Evolutionary conservation across 2,797 vertebrate species (phyloP).

Genomic region (Heterohyrax brucei): DNA sequence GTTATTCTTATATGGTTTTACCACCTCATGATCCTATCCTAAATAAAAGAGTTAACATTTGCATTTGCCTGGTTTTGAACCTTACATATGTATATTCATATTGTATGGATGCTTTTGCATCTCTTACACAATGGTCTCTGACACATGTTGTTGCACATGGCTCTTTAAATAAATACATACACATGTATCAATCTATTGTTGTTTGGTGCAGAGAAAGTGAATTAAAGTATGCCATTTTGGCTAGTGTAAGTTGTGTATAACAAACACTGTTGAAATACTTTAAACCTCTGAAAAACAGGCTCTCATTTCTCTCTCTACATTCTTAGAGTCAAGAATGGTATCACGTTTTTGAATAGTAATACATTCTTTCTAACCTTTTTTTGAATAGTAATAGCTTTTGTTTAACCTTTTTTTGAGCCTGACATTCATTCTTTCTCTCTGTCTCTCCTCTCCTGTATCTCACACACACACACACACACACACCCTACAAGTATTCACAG

Average conservation of each 20-base stretch:
- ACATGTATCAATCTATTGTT: neutral
- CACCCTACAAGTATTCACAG: too few species aligned
- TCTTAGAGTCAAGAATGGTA: neutral
- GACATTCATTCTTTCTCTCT: too few species aligned
- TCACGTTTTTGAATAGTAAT: neutral
- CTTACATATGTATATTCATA: neutral
- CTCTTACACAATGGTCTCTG: conserved; percentile 13
- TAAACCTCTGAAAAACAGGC: neutral
- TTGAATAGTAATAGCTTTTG: too few species aligned
- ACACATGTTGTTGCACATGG: neutral
- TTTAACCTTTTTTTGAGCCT: too few species aligned
- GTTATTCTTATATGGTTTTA: neutral
- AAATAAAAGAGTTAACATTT: conserved; percentile 21
- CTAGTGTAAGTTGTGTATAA: neutral
- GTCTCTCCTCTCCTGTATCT: too few species aligned
- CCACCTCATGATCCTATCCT: neutral
- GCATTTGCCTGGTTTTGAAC: neutral
- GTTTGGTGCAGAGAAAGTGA: neutral
- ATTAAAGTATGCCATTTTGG: conserved; percentile 1
- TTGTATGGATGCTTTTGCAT: conserved; percentile 5
- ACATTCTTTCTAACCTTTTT: too few species aligned
- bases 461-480: too few species aligned
- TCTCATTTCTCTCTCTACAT: neutral
- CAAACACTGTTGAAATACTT: neutral
- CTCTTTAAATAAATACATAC: conserved; percentile 17